Evolutionary conservation across 2,797 vertebrate species (phyloP), one percentile per base, ranked within the genome.

Genomic region (Pachyuromys duprasi): DNA sequence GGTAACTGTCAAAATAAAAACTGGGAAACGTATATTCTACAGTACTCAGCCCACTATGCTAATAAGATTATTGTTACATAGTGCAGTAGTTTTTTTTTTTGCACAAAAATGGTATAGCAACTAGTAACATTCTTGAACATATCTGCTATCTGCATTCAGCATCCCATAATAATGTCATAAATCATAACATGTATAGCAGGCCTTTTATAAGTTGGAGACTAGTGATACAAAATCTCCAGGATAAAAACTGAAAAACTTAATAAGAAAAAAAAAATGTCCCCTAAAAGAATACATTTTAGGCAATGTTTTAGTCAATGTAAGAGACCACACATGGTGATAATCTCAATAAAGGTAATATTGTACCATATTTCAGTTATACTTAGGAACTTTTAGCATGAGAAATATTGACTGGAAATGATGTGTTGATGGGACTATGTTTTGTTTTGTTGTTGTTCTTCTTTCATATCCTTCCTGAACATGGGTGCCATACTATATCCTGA

Each of bases 1-100:
- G 60, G 49, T 20, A 63, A n/a, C 89, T 96, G 92, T 86, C 26
- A 78, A 80, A 95, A 86, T 90, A 36, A 94, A 94, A 96, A 87
- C 22, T 57, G 20, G 14, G 22, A 60, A 63, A 84, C 82, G 78
- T 62, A 65, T 17, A 65, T 17, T 72, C 70, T 75, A 11, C 78
- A 24, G 49, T 53, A 92, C 55, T 90, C 86, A 90, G 8, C 26
- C 55, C 89, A 4, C 13, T 86, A 36, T 53, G 17, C 31, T 75
- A 86, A 53, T 28, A 28, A 42, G 4, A 42, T 86, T 24, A 70
- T 60, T 87, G 31, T 75, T 3, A 28, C 4, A 28, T 36, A 39
- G 33, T 53, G 3, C 63, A 94, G 26, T 33, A 28, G 81, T 6
- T 26, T 26, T 65, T 26, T 26, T 65, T 13, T 70, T 45, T 60